Base-by-base conservation (phyloP, 2,797 vertebrate species). In the Malacoraja senta region DNA sequence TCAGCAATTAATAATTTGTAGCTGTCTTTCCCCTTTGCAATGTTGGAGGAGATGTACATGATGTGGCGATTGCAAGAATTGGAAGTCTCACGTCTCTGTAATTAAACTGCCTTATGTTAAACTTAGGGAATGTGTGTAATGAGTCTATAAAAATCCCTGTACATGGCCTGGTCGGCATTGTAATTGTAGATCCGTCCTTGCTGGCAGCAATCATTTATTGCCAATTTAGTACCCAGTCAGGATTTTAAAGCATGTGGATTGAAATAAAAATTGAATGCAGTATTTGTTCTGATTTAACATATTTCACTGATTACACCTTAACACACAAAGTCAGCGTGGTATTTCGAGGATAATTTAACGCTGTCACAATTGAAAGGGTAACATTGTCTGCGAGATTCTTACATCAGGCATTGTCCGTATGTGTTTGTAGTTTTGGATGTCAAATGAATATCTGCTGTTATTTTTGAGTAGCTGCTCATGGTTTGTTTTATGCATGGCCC, bases 401-500 rank as follows among this genome's bases (percentile, higher is more conserved):
- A 74, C 72, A 76, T 53, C 71, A 76, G 68, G 68, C 38, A 76
- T 38, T 76, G 24, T 92, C 58, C 26, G 1, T 26, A 53, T 92
- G 90, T 76, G 58, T 90, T 76, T 44, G 35, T 71, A 76, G 90
- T 76, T 76, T 92, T 92, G 68, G 35, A 76, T 71, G 76, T 76
- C 26, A 76, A 61, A 29, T 72, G 76, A 92, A 92, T 74, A 92
- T 38, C 38, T 53, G 38, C 68, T 35, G 44, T 76, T 92, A 71
- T 35, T 92, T 71, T 76, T 72, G 90, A 92, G 90, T 92, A 76
- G 95, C 96, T 96, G 93, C 77, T 93, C 65, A 95, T 95, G 96
- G 96, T 96, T 94, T 94, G 95, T 96, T 95, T 74, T 94, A 92
- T 96, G 95, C 94, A 95, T 95, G 96, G 94, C 94, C 96, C 95